Base-by-base conservation (phyloP, 2,888 invertebrate species). In the Lamproptera curius region DNA sequence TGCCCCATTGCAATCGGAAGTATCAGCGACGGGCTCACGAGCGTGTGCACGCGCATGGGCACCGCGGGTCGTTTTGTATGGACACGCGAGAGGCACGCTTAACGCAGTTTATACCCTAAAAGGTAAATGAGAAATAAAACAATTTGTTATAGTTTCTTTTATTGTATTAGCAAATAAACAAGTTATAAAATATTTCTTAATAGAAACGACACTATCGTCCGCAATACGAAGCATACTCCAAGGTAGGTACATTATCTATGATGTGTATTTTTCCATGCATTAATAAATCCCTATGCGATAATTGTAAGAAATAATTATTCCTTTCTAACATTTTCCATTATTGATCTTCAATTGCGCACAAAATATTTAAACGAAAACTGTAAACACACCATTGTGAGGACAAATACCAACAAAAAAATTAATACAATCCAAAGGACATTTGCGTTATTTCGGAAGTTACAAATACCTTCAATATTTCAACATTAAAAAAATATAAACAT, bases 141-240 rank as follows among this genome's bases (percentile, higher is more conserved):
- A 41, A 45, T 52, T 46, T 47, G 61, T 69, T 67, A 75, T 78
- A 77, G 76, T 76, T 81, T 94, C 51, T 57, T 61, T 62, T 97
- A 98, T 75, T 84, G 82, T 86, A 87, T 86, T 86, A 87, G 87
- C 87, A 87, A 87, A 86, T 86, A 86, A 86, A 87, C 87, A 86
- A 85, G 85, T 82, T 79, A 84, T 86, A 86, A 86, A 86, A 86
- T 85, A 85, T 84, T 83, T 79, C 77, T 78, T 78, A 81, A 69
- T 76, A 78, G 73, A 84, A 76, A 71, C 73, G 79, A 80, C 76
- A 69, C 74, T 66, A 66, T 73, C 77, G 73, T 79, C 80, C 75
- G 63, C 62, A 64, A 70, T 67, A 72, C 68, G 62, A 73, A 74
- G 74, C 76, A 71, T 64, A 63, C 65, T 58, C 61, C 63, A 57